These are phyloP conservation scores for Monochamus alternatus DNA, from an alignment of 2,888 invertebrate genomes.

Conservation along the genomic window DNA sequence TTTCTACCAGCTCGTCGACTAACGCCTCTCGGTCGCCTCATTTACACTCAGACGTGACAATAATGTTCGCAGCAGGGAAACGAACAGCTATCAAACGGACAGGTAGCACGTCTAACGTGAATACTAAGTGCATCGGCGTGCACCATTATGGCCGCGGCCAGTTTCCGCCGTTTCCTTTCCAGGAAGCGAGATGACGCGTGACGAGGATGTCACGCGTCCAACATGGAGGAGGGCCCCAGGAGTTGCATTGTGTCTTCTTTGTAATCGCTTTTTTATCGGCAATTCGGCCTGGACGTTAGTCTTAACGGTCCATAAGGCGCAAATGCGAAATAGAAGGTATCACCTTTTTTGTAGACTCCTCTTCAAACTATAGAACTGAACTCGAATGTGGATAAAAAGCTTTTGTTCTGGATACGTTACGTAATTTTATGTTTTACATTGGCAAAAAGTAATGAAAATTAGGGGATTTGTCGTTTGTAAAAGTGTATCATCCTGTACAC, in stretches of 20 bases:
- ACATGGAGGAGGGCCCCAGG: conserved; percentile 31
- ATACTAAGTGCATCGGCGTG: conserved; percentile 61
- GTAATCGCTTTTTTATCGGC: background rate
- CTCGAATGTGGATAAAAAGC: no score
- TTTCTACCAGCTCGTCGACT: background rate
- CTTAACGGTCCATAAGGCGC: no score
- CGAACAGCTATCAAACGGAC: conserved; percentile 52
- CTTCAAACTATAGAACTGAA: no score
- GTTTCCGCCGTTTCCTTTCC: conserved; percentile 67
- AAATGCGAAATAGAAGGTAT: no score
- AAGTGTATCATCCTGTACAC: no score
- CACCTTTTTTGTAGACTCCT: no score
- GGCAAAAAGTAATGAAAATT: no score
- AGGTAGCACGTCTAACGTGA: conserved; percentile 44
- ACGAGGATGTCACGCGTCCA: conserved; percentile 62
- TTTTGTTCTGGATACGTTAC: no score
- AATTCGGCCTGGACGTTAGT: background rate
- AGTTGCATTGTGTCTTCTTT: conserved; percentile 8
- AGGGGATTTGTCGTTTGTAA: no score
- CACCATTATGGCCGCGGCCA: conserved; percentile 55
- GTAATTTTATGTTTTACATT: no score
- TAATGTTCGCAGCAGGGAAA: conserved; percentile 39
- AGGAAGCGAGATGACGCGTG: conserved; percentile 69
- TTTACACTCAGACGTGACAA: conserved; percentile 22
- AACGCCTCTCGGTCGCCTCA: conserved; percentile 24